Percentiles rank a stretch among this genome's conserved stretches.
These are phyloP conservation scores for Hippotragus niger DNA, from an alignment of 2,113 vertebrate genomes.

Conservation along the genomic window DNA sequence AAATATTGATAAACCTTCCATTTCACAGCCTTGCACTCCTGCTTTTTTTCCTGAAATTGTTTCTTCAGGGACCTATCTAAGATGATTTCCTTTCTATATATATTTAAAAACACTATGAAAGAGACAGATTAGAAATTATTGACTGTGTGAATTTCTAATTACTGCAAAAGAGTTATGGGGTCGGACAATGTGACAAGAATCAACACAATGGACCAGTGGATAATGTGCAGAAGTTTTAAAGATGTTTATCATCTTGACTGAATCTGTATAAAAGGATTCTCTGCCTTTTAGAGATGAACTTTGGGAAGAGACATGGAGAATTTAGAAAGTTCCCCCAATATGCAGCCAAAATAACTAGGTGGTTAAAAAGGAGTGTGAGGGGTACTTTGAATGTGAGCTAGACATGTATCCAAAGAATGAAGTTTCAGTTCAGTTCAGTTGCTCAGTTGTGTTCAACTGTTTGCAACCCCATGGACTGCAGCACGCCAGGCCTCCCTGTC, in stretches of 20 bases:
- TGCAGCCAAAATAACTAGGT: background rate
- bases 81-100: background rate
- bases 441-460: background rate
- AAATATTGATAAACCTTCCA: background rate
- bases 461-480: background rate
- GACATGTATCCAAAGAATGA: background rate
- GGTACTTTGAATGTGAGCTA: background rate
- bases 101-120: conserved; percentile 8
- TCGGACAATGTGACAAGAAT: background rate
- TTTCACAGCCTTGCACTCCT: background rate
- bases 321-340: background rate
- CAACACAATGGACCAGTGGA: background rate
- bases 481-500: background rate
- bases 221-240: background rate
- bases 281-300: background rate
- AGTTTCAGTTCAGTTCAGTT: background rate
- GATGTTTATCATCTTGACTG: background rate
- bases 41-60: background rate
- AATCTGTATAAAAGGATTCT: background rate
- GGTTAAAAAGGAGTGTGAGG: background rate
- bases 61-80: background rate
- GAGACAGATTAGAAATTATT: background rate
- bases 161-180: background rate
- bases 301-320: background rate
- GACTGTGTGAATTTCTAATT: background rate